Base-by-base conservation (phyloP, 2,888 invertebrate species). In the Pollenia griseotomentosa region DNA sequence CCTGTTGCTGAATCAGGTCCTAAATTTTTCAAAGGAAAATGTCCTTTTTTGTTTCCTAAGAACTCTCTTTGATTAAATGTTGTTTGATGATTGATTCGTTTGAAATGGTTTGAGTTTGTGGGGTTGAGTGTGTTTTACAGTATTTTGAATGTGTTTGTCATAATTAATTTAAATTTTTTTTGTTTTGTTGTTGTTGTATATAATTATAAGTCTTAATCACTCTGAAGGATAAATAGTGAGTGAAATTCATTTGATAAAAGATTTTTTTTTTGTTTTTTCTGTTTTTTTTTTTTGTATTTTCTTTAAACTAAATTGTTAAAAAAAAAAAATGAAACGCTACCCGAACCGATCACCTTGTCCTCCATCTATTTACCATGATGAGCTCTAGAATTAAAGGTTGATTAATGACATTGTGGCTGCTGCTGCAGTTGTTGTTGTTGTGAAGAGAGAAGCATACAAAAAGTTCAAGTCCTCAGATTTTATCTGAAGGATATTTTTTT, bases 201-300 rank as follows among this genome's bases (percentile, higher is more conserved):
- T 73, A 79, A 79, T 79, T 68, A 84, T 85, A 85, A 85, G 84
- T 85, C 84, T 85, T 85, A 85, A 74, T 80, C 84, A 85, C 84
- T 85, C 84, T 75, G 79, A 79, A 74, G 68, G 66, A 79, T 80
- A 85, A 80, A 85, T 85, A 85, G 79, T 85, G 79, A 85, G 84
- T 85, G 84, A 85, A 85, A 85, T 85, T 74, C 53, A 70, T 66
- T 66, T 79, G 83, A 83, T 83, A 71, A 83, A 83, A 83, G 51
- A 53, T 11, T 71, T 71, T 65, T 48, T 73, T 59, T 77, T 46
- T 16, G 7, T 23, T 44, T 68, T 19, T 68, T 16, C 46, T 53
- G 42, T 19, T 19, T n/a, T 33, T 53, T 59, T 46, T 80, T 23
- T 44, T 11, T 63, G 42, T 70, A 51, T 74, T 59, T 19, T 70